Evolutionary conservation across 2,113 vertebrate species (phyloP), one percentile per base, ranked within the genome.

Genomic region (Vulpes lagopus): DNA sequence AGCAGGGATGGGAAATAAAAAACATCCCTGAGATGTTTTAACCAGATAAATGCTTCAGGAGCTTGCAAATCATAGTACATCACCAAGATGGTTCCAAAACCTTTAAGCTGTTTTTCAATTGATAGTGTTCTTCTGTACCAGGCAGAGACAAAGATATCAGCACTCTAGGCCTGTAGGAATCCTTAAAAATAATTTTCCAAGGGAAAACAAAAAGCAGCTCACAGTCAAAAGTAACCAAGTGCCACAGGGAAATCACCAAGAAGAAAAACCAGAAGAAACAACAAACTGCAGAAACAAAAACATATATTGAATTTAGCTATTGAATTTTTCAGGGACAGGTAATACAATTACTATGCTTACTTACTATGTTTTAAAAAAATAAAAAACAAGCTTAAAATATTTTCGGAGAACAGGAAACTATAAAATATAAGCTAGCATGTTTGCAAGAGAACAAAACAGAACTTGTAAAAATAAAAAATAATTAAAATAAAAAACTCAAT

Each of bases 171-270:
- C 49, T 49, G 32, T 35, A 51, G 78, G 22, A 49, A 74, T 65
- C 59, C 49, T 74, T 65, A 32, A 64, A 80, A 91, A 57, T 79
- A 80, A 85, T 73, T 94, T 96, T 89, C 71, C 73, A 85, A 74
- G 12, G n/a, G 30, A 80, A 64, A 87, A 43, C 65, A 74, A 81
- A 60, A 87, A 92, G 60, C 20, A 74, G 23, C 14, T 86, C 27
- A 87, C 8, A 51, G 25, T 35, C 55, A 84, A 84, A 76, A 88
- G 49, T 57, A 64, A 88, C 16, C 11, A 38, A 23, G 14, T 12
- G 32, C 38, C 19, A 74, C 59, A 14, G 16, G 17, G 49, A 84
- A 64, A 71, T 78, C 43, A 51, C 35, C 14, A 57, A 51, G 73
- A 78, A 65, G 12, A 65, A 74, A 49, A 82, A 30, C 12, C 67